Evolutionary conservation across 2,113 vertebrate genomes (phyloP), one percentile per base, ranked within the genome.

Genomic region (Ciconia boyciana): DNA sequence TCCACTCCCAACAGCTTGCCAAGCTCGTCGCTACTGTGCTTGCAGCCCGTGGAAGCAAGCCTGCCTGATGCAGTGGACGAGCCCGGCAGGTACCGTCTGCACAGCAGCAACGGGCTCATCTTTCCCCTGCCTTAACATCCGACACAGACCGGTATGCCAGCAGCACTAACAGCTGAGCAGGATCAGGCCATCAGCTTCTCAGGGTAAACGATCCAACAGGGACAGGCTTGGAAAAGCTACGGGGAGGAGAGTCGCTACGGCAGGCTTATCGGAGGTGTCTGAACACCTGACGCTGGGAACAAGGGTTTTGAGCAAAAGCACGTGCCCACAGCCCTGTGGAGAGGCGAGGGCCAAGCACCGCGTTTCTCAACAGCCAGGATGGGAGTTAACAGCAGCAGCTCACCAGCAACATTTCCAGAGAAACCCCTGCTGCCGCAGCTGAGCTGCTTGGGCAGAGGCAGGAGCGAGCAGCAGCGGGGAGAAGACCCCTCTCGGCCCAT

Each of bases 71-170:
- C 36, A 28, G 34, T 4, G 1, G 4, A 19, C 0, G 2, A 78
- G 26, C 26, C 64, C 2, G 3, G 11, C 10, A 15, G 41, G 34
- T 28, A 15, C 41, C 66, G 17, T 9, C 64, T 11, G 32, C 46
- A 11, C 13, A 16, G 17, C n/a, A 21, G 4, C 41, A 3, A 34
- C 0, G 0, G 5, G n/a, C 29, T 57, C 26, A 4, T 6, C 44
- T 11, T 31, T 25, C 28, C 31, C 44, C 49, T 32, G 15, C 34
- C 66, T 21, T 12, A 19, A 28, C 2, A 5, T 11, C 52, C 4
- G 0, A 4, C 41, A 12, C 0, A 1, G 49, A 20, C 22, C 3
- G 0, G 6, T 7, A 2, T 4, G 15, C 31, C 46, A 3, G 52
- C 44, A 44, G 51, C 69, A 5, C 28, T 2, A 9, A 4, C 52